Evolutionary conservation across 2,797 vertebrate species (phyloP).

Genomic region (Lindbergichthys nudifrons): DNA sequence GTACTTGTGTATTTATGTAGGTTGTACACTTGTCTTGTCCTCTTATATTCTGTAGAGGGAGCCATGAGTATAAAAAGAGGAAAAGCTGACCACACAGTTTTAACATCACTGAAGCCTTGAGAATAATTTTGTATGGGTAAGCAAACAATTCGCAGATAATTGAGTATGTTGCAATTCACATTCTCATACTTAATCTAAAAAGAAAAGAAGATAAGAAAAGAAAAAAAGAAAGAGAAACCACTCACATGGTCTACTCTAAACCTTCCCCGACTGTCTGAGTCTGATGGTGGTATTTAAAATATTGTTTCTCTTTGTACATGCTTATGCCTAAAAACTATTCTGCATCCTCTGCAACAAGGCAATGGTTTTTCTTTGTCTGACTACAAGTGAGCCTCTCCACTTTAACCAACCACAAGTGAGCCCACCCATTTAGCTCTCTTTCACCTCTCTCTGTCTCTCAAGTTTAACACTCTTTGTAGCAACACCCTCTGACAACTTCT

Average conservation of each 20-base stretch:
- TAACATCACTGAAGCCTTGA: not conserved
- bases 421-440: constrained; percentile 61
- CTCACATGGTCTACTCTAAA: too few relatives aligned
- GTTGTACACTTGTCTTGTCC: not conserved
- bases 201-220: too few relatives aligned
- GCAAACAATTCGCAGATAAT: not conserved
- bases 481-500: constrained; percentile 10
- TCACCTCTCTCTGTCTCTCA: constrained; percentile 8
- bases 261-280: not conserved
- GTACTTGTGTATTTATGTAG: too few relatives aligned
- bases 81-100: too few relatives aligned
- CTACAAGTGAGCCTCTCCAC: constrained; percentile 10
- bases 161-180: too few relatives aligned
- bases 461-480: constrained; percentile 13
- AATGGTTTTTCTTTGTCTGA: constrained; percentile 17
- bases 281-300: not conserved
- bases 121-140: not conserved
- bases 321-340: not conserved
- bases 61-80: not conserved
- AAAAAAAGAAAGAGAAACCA: too few relatives aligned
- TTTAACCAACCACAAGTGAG: constrained; percentile 55
- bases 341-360: not conserved
- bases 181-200: too few relatives aligned
- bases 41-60: constrained; percentile 20
- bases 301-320: not conserved